Evolutionary conservation across 2,888 invertebrate genomes (phyloP), one percentile per base, ranked within the genome.

Genomic region (Harmothoe impar): DNA sequence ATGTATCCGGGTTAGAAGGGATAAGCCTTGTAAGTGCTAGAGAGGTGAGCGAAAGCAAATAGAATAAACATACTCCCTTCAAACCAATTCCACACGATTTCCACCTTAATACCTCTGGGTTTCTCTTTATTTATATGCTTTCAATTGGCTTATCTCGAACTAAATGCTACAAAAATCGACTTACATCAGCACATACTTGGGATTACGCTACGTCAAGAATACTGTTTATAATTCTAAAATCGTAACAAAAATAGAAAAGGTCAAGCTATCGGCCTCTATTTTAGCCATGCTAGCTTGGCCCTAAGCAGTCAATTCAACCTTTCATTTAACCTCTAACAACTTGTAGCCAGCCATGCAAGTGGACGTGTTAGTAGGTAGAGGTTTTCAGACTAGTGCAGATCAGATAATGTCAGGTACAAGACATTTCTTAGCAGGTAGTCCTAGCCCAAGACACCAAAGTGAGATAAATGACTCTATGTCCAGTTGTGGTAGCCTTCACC

Each of bases 401-500:
- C 62, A 62, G 62, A 25, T 72, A 72, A 29, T 29, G 72, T 29
- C 29, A 29, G 29, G 29, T 29, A 15, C 62, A n/a, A 62, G 62
- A n/a, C 5, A 62, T 20, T 62, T 62, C 62, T n/a, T 62, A 1
- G 1, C 20, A 62, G 62, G 62, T 1, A n/a, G 3, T 62, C 62
- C 62, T 62, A 62, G 25, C 3, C 62, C 62, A 20, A 62, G 72
- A 15, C 15, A 15, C 25, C 25, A 29, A 72, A 72, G 72, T 72
- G 72, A 72, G 72, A 72, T 72, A 29, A 72, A 72, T 72, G 72
- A 25, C 17, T 12, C 20, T n/a, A 68, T 68, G n/a, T 68, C n/a
- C n/a, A 68, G 68, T 15, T 29, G 31, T 25, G 29, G 72, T 72
- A 72, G 29, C 29, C n/a, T 29, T 29, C 29, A 72, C 72, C 15